Conservation (phyloP, 2,797 vertebrate species). For the Sebastes wilsoni region DNA sequence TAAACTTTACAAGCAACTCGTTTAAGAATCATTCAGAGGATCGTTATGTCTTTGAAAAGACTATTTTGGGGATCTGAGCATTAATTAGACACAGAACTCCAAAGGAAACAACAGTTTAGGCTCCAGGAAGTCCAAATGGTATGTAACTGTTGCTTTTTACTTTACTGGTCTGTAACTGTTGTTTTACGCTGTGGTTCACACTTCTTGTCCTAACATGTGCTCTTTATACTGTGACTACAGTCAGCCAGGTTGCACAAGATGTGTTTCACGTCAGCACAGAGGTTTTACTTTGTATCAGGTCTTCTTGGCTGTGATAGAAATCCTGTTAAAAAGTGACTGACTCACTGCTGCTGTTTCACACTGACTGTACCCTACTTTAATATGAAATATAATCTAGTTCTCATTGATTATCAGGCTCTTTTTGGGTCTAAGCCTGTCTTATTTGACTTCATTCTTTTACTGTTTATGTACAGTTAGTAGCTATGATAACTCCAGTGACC, state of each 20-base stretch:
- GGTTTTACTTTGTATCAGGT: not conserved
- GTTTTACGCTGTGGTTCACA: not conserved
- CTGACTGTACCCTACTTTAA: not conserved
- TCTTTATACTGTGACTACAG: not conserved
- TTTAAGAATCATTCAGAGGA: not conserved
- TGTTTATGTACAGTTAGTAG: not conserved
- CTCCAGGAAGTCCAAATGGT: constrained; percentile 57
- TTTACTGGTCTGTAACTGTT: constrained; percentile 48
- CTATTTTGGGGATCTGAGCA: not conserved
- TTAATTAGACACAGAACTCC: not conserved
- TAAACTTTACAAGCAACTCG: not conserved
- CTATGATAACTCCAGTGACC: constrained; percentile 3
- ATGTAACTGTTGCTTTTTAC: constrained; percentile 24
- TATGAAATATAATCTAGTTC: not conserved
- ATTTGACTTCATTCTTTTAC: not conserved
- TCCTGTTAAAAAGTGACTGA: not conserved
- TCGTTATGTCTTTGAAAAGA: not conserved
- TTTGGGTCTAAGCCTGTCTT: not conserved
- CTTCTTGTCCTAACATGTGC: constrained; percentile 39
- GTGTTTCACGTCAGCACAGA: not conserved
- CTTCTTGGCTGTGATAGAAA: not conserved
- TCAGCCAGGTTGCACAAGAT: not conserved
- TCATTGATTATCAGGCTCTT: not conserved
- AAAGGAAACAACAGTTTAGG: constrained; percentile 2
- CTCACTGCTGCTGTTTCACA: not conserved